Evolutionary conservation across 1,140 invertebrate species (phyloP).

Genomic region (Atta cephalotes): DNA sequence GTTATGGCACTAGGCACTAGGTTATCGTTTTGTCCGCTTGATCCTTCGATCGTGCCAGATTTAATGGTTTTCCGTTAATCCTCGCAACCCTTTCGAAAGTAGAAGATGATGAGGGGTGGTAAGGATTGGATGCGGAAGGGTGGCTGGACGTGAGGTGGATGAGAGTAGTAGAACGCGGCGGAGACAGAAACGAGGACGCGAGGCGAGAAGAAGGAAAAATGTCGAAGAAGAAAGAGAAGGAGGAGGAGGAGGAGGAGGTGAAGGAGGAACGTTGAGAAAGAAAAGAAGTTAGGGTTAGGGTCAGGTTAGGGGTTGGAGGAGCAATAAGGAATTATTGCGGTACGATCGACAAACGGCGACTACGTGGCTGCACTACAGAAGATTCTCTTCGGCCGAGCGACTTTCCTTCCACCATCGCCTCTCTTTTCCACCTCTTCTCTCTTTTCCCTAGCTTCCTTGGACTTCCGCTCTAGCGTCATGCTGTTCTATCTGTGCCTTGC

Average conservation of each 20-base stretch:
- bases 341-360: conserved; percentile 86
- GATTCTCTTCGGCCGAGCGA: conserved; percentile 69
- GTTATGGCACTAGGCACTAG: conserved; percentile 58
- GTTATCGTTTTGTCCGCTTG: conserved; percentile 64
- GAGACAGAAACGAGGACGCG: conserved; percentile 51
- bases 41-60: conserved; percentile 69
- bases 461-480: conserved; percentile 49
- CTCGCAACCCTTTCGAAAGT: conserved; percentile 70
- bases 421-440: conserved; percentile 43
- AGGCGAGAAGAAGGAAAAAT: conserved; percentile 67
- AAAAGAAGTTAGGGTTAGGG: conserved; percentile 75
- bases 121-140: conserved; percentile 15
- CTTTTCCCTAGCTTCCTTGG: conserved; percentile 29
- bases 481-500: conserved; percentile 28
- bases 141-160: conserved; percentile 22
- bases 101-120: conserved; percentile 59
- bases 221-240: conserved; percentile 46
- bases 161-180: conserved; percentile 38
- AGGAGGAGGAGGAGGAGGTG: conserved; percentile 38
- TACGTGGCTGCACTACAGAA: conserved; percentile 85
- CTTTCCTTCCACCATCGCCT: conserved; percentile 65
- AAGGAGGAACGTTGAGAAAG: conserved; percentile 57
- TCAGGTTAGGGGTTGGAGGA: conserved; percentile 81
- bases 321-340: conserved; percentile 87
- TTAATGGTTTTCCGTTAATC: conserved; percentile 75